Evolutionary conservation across 2,888 invertebrate genomes (phyloP).

Genomic region (Marronus borbonicus): DNA sequence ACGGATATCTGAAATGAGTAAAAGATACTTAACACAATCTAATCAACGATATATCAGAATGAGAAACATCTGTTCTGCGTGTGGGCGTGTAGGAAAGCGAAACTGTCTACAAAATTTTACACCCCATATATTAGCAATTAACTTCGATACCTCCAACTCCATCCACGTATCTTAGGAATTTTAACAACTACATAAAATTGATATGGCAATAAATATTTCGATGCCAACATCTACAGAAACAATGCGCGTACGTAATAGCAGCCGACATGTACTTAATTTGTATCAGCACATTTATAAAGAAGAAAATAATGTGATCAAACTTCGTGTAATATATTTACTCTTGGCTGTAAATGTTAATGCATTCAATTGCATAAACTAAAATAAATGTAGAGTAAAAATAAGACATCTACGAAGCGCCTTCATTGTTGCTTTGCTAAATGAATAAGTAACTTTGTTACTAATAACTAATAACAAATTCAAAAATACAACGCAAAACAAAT

Average conservation of each 20-base stretch:
- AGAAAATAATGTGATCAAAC: no score
- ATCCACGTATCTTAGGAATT: constrained; percentile 32
- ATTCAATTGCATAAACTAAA: no score
- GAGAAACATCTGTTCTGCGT: constrained; percentile 56
- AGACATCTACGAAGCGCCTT: no score
- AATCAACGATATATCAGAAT: constrained; percentile 58
- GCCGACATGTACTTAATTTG: no score
- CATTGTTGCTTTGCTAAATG: no score
- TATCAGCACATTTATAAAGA: no score
- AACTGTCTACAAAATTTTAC: constrained; percentile 56
- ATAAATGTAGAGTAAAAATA: no score
- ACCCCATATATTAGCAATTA: constrained; percentile 53
- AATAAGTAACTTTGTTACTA: no score
- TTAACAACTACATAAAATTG: constrained; percentile 45
- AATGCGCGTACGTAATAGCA: background rate
- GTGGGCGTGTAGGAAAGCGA: constrained; percentile 45
- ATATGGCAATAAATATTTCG: constrained; percentile 35
- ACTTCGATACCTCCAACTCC: constrained; percentile 29
- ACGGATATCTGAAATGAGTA: constrained; percentile 19
- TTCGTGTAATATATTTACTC: no score
- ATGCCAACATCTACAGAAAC: constrained; percentile 12
- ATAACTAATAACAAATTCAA: no score
- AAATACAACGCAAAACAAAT: no score
- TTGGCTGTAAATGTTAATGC: no score
- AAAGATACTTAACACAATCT: constrained; percentile 58